Evolutionary conservation across 2,113 vertebrate genomes (phyloP), one percentile per base, ranked within the genome.

Genomic region (Peucedramus taeniatus): DNA sequence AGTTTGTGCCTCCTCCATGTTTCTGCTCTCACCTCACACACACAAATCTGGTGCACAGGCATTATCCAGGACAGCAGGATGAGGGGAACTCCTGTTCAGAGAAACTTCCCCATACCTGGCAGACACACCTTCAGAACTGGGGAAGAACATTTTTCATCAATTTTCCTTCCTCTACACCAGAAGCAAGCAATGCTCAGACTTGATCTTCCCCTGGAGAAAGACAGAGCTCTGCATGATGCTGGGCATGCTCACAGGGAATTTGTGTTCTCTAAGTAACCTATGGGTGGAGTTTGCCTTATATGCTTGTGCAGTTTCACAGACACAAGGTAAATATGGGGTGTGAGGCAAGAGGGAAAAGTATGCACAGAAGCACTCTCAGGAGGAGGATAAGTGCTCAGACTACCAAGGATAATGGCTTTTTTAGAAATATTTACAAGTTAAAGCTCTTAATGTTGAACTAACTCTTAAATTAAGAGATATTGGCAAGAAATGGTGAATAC

Each of bases 31-130:
- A 53, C 15, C 39, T 57, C 33, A 31, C 37, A 40, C 11, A 11
- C 2, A 10, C 0, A 0, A 24, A 7, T 5, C 18, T 23, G n/a
- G 10, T 26, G 39, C 24, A 26, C 12, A 51, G 57, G 22, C 3
- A 0, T 19, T 27, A 28, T 4, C 53, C 40, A 17, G 27, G 16
- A 33, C 37, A 71, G 66, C 53, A 59, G 33, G 22, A n/a, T 15
- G 45, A 72, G 27, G 39, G 7, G 20, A 83, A 17, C 12, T 51
- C 30, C 53, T 24, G 5, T 23, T 53, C 64, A 59, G 42, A 65
- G 15, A 13, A 65, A 70, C 39, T 17, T 44, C 30, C 15, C 35
- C 33, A 15, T 2, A 39, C 3, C 39, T 15, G 18, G 39, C 10
- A 78, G 42, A 50, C 0, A 6, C 21, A 30, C 15, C 22, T 64